These are phyloP conservation scores for Clostera curtula DNA, from an alignment of 2,888 invertebrate species.

Conservation along the genomic window DNA sequence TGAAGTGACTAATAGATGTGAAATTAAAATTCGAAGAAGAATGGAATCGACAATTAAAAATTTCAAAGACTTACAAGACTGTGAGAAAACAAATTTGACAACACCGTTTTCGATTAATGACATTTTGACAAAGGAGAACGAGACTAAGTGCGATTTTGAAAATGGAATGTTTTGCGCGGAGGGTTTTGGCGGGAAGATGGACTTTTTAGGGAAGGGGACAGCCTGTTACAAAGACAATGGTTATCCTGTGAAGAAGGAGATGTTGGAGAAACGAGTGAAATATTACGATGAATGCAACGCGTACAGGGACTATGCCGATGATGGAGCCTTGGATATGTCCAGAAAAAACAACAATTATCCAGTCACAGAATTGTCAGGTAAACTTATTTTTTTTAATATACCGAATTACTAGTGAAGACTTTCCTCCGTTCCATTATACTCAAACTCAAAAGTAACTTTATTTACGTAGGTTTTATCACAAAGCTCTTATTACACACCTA, in stretches of 20 bases:
- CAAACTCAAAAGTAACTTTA: no score
- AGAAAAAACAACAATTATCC: conserved; percentile 61
- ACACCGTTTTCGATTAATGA: conserved; percentile 85
- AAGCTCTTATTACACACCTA: conserved; percentile 1
- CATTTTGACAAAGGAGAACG: conserved; percentile 77
- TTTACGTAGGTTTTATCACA: no score
- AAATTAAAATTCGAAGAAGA: conserved; percentile 30
- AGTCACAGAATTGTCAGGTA: conserved; percentile 65
- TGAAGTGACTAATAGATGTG: conserved; percentile 41
- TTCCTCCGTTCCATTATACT: background rate
- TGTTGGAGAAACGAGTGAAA: conserved; percentile 50
- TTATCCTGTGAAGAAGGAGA: conserved; percentile 49
- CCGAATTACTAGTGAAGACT: background rate
- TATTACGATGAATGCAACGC: conserved; percentile 58
- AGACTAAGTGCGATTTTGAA: conserved; percentile 59
- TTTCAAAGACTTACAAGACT: conserved; percentile 54
- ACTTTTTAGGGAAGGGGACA: conserved; percentile 42
- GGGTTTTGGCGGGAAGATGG: conserved; percentile 56
- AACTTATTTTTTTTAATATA: conserved; percentile 7
- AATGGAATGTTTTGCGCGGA: conserved; percentile 52
- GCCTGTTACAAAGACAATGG: conserved; percentile 41
- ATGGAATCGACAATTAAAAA: conserved; percentile 64
- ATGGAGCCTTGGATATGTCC: conserved; percentile 68
- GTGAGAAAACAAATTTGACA: conserved; percentile 61
- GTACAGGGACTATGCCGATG: conserved; percentile 53